Conservation (phyloP, 2,113 vertebrate species). For the Nothocercus nigrocapillus region DNA sequence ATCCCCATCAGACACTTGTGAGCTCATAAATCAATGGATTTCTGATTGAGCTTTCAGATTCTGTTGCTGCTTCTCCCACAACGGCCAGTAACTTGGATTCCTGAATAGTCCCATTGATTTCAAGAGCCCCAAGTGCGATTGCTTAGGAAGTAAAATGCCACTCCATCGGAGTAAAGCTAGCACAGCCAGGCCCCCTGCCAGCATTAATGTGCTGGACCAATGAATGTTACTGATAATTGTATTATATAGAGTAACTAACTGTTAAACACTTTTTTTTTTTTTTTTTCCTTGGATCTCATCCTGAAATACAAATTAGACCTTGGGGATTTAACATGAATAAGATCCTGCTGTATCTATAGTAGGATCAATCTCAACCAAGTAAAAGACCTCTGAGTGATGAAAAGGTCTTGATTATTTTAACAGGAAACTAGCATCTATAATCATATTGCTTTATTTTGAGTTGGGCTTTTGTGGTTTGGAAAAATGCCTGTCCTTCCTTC, state of each 20-base stretch:
- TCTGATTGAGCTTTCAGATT: not conserved
- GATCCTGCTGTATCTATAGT: not conserved
- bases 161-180: not conserved
- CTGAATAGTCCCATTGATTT: not conserved
- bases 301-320: not conserved
- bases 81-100: not conserved
- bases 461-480: not conserved
- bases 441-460: not conserved
- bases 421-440: too few species aligned
- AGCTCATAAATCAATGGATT: not conserved
- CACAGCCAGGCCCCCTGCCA: accelerated
- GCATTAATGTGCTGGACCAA: not conserved
- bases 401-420: not conserved
- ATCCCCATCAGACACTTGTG: not conserved
- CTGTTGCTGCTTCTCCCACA: accelerated
- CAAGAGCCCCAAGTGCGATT: not conserved
- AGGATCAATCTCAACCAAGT: too few species aligned
- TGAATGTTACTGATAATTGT: not conserved
- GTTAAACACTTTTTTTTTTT: not conserved
- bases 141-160: not conserved
- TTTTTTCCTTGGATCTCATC: not conserved
- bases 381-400: not conserved
- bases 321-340: too few species aligned
- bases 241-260: not conserved
- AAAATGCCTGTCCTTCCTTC: not conserved